Base-by-base conservation (phyloP, 1,140 invertebrate species). In the Papilio dardanus region DNA sequence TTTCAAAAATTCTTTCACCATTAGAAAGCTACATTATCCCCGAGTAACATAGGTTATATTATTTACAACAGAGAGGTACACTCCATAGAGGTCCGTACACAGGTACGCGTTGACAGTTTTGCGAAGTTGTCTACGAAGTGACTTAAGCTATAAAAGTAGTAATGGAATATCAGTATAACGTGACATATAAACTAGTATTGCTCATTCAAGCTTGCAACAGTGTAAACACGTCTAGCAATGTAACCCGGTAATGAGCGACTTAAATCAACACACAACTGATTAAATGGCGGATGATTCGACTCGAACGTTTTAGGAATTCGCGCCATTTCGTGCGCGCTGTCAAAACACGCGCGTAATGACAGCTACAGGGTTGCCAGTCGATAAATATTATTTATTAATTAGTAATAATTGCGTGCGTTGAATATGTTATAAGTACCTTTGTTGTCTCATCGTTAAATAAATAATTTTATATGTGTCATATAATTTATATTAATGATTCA, bases 331-430 rank as follows among this genome's bases (percentile, higher is more conserved):
- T 76, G 77, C 62, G 71, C 42, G 71, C 77, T 85, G 79, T 84
- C 77, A 83, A 81, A 83, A 83, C 73, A 83, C 78, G 81, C 75
- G 42, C 77, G 42, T 77, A 28, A 81, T 84, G 81, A 82, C 77
- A 74, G 74, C 73, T 35, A 33, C 40, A 81, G 83, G 83, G 77
- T 62, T 82, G 75, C 21, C 77, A 71, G 24, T 71, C 19, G n/a
- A 71, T 67, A 0, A 66, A 19, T 6, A 33, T 66, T 35, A 66
- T n/a, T 33, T 24, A 37, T 35, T 5, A 35, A 5, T 35, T 35
- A 35, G 33, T 35, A 35, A 35, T 35, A 35, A 35, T 21, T 10
- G 21, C 8, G 21, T 62, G 54, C 19, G 12, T 21, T 62, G 54
- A 24, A 24, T 62, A 62, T 21, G 58, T 62, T n/a, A 46, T 46